These are phyloP conservation scores for Malaclemys terrapin DNA, from an alignment of 2,113 vertebrate genomes.

Conservation along the genomic window DNA sequence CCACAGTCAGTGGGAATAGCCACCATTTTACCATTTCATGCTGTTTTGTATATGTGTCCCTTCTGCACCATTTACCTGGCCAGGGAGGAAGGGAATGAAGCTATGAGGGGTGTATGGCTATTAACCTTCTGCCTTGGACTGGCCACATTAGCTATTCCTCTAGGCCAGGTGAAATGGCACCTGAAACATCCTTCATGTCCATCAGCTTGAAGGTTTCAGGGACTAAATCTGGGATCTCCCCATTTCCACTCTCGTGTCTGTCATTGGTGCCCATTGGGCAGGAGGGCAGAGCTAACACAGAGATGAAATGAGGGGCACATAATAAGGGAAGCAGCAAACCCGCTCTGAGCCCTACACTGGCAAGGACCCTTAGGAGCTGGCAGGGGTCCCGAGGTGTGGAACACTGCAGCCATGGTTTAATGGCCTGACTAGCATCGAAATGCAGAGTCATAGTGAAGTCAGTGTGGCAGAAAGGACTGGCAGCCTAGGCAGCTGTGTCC, in stretches of 20 bases:
- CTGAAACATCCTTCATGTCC: neutral
- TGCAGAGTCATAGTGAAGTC: neutral
- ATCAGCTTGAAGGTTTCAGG: neutral
- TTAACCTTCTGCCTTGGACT: neutral
- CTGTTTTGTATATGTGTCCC: neutral
- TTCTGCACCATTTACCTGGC: neutral
- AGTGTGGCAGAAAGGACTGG: neutral
- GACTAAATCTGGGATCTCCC: neutral
- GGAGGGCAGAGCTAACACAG: neutral
- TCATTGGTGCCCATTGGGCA: neutral
- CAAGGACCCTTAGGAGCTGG: neutral
- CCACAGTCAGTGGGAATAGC: neutral
- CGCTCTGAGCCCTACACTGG: too few species aligned
- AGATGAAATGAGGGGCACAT: neutral
- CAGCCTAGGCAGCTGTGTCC: neutral
- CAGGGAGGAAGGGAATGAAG: neutral
- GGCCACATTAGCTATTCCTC: neutral
- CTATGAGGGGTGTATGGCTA: neutral
- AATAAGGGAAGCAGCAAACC: neutral
- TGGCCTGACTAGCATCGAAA: neutral
- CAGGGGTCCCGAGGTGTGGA: too few species aligned
- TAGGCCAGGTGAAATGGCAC: neutral
- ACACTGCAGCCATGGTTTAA: neutral
- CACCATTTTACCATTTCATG: neutral
- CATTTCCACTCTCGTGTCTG: neutral